phyloP scores from a whole-genome alignment of 2,113 vertebrate genomes.

The Heterochromis multidens region DNA sequence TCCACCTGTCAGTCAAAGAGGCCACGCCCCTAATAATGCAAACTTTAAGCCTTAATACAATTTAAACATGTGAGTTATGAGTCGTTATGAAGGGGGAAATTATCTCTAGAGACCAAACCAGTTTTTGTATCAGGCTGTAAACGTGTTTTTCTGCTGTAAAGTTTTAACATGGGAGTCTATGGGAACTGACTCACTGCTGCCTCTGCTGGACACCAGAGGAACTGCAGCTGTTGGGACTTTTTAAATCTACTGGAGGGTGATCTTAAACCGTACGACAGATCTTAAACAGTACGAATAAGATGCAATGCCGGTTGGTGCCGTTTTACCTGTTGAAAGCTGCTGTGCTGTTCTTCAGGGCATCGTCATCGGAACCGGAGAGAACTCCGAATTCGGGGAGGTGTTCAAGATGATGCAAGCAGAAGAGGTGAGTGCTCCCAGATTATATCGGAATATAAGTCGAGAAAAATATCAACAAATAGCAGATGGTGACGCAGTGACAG shows the following conservation, averaged over 20 bases:
- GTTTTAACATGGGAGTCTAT: too few relatives aligned
- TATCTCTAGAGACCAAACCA: too few relatives aligned
- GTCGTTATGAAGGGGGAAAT: background rate
- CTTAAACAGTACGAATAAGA: background rate
- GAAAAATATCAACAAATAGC: background rate
- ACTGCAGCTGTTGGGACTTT: background rate
- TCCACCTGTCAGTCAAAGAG: background rate
- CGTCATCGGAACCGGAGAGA: conserved; percentile 97
- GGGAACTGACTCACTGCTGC: background rate
- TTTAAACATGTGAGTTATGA: background rate
- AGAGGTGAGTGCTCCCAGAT: conserved; percentile 69
- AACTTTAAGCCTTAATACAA: background rate
- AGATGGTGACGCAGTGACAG: background rate
- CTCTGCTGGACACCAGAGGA: background rate
- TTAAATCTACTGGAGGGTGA: background rate
- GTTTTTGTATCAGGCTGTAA: background rate
- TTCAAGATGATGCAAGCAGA: conserved; percentile 99
- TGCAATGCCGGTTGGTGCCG: background rate
- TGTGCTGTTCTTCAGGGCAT: conserved; percentile 81
- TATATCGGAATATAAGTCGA: background rate
- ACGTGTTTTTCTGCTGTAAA: too few relatives aligned
- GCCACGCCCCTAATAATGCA: background rate
- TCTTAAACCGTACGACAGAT: fast-evolving
- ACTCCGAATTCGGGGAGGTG: conserved; percentile 96
- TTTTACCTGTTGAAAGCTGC: background rate